phyloP scores from a whole-genome alignment of 2,888 invertebrate species.

The Bhutanitis thaidina region DNA sequence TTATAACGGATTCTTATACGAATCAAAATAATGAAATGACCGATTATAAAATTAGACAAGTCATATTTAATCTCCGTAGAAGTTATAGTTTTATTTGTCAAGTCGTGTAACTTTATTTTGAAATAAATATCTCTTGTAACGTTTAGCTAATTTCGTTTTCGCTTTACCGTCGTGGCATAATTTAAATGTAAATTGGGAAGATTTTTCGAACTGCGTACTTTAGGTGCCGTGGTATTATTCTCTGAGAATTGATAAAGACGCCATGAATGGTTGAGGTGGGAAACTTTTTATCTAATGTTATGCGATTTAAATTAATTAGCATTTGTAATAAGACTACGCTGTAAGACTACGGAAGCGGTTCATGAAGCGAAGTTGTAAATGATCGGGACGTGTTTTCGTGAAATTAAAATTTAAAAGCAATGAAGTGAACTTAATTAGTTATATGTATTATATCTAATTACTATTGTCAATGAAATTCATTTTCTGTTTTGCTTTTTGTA shows the following conservation, averaged over 20 bases:
- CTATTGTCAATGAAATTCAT: too few relatives aligned
- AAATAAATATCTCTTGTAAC: not conserved
- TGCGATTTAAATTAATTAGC: not conserved
- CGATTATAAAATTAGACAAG: too few relatives aligned
- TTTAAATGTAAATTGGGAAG: constrained; percentile 10
- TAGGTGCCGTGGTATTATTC: constrained; percentile 1
- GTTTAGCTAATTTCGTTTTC: not conserved
- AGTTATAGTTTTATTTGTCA: too few relatives aligned
- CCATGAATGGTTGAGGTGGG: not conserved
- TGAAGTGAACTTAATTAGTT: too few relatives aligned
- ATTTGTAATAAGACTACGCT: not conserved
- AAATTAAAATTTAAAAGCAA: too few relatives aligned
- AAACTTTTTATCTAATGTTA: not conserved
- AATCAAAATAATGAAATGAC: not conserved
- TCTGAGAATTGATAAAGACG: constrained; percentile 6
- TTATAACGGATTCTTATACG: not conserved
- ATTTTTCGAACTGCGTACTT: constrained; percentile 7
- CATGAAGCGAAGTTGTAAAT: too few relatives aligned
- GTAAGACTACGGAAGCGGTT: too few relatives aligned
- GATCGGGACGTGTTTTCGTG: too few relatives aligned
- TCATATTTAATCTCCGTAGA: too few relatives aligned
- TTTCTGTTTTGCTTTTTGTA: too few relatives aligned
- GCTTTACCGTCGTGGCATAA: not conserved
- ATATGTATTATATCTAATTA: too few relatives aligned
- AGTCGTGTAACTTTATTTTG: too few relatives aligned